Evolutionary conservation across 2,113 vertebrate genomes (phyloP), one percentile per base, ranked within the genome.

Genomic region (Brachionichthys hirsutus): DNA sequence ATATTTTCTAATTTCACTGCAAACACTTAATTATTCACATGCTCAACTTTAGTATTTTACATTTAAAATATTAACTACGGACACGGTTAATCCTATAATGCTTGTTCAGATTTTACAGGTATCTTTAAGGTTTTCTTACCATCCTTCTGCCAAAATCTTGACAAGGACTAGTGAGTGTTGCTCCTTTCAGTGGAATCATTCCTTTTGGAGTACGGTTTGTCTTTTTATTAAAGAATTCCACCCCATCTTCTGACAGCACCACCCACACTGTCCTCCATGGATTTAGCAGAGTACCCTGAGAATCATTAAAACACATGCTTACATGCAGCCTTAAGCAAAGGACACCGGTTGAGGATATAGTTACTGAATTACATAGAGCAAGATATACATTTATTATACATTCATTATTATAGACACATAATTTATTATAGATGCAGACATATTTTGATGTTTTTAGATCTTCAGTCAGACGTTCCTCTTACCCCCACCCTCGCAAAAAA

Each of bases 141-240:
- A 19, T 90, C 85, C 94, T 93, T 87, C 95, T 99, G 58, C 86
- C 84, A 74, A 94, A 98, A 63, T 97, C 95, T 77, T 95, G 95
- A 61, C 94, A 99, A 0, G 95, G 94, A 61, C 87, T 96, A 13
- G 72, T 86, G 42, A 99, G 52, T 2, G 77, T 82, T 4, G 94
- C 93, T 80, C 91, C 94, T 77, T 95, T 98, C 5, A 99, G 76
- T 3, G 97, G 96, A 51, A 99, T 90, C 95, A 99, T 97, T 54
- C 95, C 97, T 89, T 98, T 98, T 22, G 97, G 93, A 46, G 88
- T 94, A 34, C 53, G 89, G 69, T 98, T 96, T 22, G 89, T 92
- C 86, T 98, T 98, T 84, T 94, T 92, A 78, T 98, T 98, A 73
- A 94, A 99, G 89, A 94, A 95, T 70, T 98, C 95, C 65, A 99